A percentile compares a stretch with the other conserved stretches of the same genome.
Conservation (phyloP, 2,797 vertebrate genomes). For the Pterois miles region DNA sequence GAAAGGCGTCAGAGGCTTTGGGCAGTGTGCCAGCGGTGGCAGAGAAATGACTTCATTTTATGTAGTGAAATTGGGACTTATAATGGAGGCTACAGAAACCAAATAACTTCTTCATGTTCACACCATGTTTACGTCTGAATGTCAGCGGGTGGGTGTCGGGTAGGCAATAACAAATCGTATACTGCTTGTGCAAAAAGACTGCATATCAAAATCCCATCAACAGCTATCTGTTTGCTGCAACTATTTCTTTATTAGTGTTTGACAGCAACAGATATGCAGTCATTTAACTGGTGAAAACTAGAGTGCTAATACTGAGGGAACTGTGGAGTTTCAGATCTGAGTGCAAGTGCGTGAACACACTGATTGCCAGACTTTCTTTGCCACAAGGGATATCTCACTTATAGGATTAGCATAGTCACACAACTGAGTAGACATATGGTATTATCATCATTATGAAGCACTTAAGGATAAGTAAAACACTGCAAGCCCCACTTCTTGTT, state of each 20-base stretch:
- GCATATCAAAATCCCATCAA: conserved; percentile 26
- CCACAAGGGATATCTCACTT: conserved; percentile 45
- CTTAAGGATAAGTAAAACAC: conserved; percentile 54
- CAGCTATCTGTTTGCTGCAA: background rate
- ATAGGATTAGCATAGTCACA: conserved; percentile 56
- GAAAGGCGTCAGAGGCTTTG: conserved; percentile 57
- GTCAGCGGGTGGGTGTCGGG: conserved; percentile 23
- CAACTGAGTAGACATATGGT: conserved; percentile 29
- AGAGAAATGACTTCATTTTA: conserved; percentile 67
- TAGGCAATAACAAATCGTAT: conserved; percentile 23
- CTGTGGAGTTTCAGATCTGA: conserved; percentile 28
- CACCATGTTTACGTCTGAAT: conserved; percentile 32
- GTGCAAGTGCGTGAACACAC: conserved; percentile 23
- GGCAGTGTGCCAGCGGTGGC: conserved; percentile 52
- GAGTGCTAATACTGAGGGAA: conserved; percentile 18
- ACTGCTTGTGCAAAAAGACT: conserved; percentile 19
- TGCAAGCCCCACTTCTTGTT: conserved; percentile 36
- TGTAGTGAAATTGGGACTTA: conserved; percentile 53
- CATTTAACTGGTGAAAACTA: background rate
- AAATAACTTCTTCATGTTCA: conserved; percentile 55
- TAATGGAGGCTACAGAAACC: conserved; percentile 55
- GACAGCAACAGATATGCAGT: conserved; percentile 21
- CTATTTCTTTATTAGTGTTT: conserved; percentile 21
- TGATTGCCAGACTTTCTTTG: conserved; percentile 47
- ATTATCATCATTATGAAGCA: conserved; percentile 50